Conservation (phyloP, 2,888 invertebrate species). For the Thelaira solivaga region DNA sequence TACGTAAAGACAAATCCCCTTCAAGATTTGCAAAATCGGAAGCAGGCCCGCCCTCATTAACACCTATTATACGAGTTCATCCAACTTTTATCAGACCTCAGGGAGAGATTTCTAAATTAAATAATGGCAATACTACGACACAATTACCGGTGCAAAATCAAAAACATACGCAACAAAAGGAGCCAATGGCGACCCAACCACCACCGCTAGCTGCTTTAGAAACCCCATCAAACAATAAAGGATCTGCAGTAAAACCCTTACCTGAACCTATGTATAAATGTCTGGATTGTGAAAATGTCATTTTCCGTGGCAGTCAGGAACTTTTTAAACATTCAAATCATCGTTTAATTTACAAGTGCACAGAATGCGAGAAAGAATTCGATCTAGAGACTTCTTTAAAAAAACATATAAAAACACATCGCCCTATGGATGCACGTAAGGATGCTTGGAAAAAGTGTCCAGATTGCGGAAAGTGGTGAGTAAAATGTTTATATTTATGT, state of each 20-base stretch:
- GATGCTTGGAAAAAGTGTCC: slow-evolving; percentile 76
- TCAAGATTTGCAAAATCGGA: slow-evolving; percentile 23
- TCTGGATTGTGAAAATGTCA: slow-evolving; percentile 71
- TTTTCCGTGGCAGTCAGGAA: slow-evolving; percentile 68
- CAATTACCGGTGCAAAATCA: not conserved
- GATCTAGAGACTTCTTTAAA: slow-evolving; percentile 72
- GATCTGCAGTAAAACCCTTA: slow-evolving; percentile 16
- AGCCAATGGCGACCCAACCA: slow-evolving; percentile 18
- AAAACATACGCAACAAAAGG: slow-evolving; percentile 32
- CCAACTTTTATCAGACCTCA: slow-evolving; percentile 46
- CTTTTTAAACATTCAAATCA: slow-evolving; percentile 72
- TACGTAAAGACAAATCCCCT: slow-evolving; percentile 54
- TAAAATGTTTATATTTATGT: not conserved
- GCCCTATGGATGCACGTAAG: slow-evolving; percentile 70
- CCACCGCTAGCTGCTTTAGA: slow-evolving; percentile 53
- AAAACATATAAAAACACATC: slow-evolving; percentile 75
- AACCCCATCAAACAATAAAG: slow-evolving; percentile 16
- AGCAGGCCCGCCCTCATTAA: slow-evolving; percentile 47
- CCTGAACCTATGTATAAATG: slow-evolving; percentile 71
- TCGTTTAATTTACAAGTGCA: slow-evolving; percentile 71
- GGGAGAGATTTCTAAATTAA: slow-evolving; percentile 32
- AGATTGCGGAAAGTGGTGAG: slow-evolving; percentile 77
- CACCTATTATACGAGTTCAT: slow-evolving; percentile 43
- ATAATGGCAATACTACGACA: not conserved
- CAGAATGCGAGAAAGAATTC: slow-evolving; percentile 74